phyloP scores from a whole-genome alignment of 2,113 vertebrate species.

The Enhydra lutris region DNA sequence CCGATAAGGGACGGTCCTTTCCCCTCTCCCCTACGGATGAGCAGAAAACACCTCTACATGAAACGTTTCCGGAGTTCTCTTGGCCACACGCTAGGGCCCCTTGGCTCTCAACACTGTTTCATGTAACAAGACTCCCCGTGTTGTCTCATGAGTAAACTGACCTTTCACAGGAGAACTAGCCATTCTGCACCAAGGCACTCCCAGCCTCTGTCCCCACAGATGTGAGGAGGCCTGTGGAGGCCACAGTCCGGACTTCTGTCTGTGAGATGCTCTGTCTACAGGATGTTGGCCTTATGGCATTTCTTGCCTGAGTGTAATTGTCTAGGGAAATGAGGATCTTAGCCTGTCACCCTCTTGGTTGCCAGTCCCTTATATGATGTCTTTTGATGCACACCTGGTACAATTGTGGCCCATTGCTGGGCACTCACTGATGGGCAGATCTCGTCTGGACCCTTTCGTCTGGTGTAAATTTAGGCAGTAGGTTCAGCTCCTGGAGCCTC shows the following conservation, averaged over 20 bases:
- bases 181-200: rapidly evolving
- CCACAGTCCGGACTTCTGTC: not conserved
- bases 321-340: not conserved
- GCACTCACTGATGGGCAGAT: rapidly evolving
- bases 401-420: not conserved
- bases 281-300: not conserved
- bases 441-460: not conserved
- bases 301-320: not conserved
- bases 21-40: rapidly evolving
- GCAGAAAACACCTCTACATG: rapidly evolving
- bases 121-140: not conserved
- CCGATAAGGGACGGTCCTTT: rapidly evolving
- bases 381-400: no score
- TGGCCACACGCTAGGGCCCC: rapidly evolving
- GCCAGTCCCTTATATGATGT: not conserved
- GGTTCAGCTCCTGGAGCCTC: no score
- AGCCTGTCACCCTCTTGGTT: not conserved
- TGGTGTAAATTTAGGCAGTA: rapidly evolving
- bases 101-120: no score
- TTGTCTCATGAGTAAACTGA: rapidly evolving
- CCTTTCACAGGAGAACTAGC: not conserved
- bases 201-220: rapidly evolving
- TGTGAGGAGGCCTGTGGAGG: rapidly evolving
- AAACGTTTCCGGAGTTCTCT: rapidly evolving
- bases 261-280: rapidly evolving